A percentile compares a stretch with the other conserved stretches of the same genome.
phyloP scores from a whole-genome alignment of 1,140 invertebrate genomes.

The Bombus confusus region DNA sequence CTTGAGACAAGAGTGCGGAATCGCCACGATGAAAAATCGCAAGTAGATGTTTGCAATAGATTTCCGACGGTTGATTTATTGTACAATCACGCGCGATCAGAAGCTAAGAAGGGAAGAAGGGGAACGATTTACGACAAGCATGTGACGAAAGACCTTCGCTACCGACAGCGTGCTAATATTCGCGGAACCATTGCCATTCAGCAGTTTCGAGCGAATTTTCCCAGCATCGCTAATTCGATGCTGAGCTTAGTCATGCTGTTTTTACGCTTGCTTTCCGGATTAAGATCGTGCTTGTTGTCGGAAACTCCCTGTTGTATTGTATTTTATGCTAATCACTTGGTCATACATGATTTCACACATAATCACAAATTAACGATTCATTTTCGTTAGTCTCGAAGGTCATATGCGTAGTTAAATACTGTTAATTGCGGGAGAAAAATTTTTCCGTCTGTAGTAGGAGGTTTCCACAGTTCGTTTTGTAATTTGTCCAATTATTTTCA shows the following conservation, averaged over 20 bases:
- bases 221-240: constrained; percentile 9
- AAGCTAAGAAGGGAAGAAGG: not conserved
- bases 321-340: not conserved
- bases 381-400: too few relatives aligned
- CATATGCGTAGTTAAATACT: too few relatives aligned
- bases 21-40: not conserved
- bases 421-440: too few relatives aligned
- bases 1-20: not conserved
- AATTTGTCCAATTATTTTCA: not conserved
- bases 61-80: constrained; percentile 21
- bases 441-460: too few relatives aligned
- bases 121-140: constrained; percentile 26
- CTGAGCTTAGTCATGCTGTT: not conserved
- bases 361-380: too few relatives aligned
- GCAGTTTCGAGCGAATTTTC: constrained; percentile 13
- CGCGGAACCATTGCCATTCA: not conserved
- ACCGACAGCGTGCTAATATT: constrained; percentile 5
- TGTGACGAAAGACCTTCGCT: constrained; percentile 40
- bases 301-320: not conserved
- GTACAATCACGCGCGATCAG: not conserved
- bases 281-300: not conserved
- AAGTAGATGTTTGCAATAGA: constrained; percentile 20
- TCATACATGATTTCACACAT: too few relatives aligned
- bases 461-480: not conserved
- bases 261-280: not conserved